Evolutionary conservation across 1,140 invertebrate genomes (phyloP), one percentile per base, ranked within the genome.

Genomic region (Dendrolimus punctatus): DNA sequence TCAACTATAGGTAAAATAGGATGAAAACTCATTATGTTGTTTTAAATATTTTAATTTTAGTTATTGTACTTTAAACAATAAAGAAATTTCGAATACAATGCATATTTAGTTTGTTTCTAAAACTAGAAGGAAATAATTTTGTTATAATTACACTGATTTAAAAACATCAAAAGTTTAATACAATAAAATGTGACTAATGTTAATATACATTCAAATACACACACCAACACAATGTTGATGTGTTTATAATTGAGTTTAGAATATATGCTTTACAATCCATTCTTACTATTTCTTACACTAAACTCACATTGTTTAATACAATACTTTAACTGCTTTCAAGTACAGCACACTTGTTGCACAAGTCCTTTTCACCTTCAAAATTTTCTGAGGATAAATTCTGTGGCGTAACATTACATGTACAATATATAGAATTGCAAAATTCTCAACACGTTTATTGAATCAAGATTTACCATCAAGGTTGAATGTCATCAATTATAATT

Each of bases 191-290:
- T 23, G 23, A 23, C 23, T 23, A 23, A 23, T 23, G 23, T 23
- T 23, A 49, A 59, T 55, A 55, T 64, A 62, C 53, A 6, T 58
- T 53, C 40, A 53, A 39, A 43, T 45, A 51, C 44, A 39, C 43
- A 44, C 50, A 51, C 39, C 50, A 45, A 39, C 36, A 38, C 40
- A 37, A 51, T 23, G 7, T 38, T 38, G 23, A 37, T 48, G 23
- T 48, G 7, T 52, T 46, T 60, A 40, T 69, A 50, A 62, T 60
- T 64, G 59, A 76, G 63, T 85, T 82, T 85, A 82, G 81, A 85
- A 85, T 82, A 81, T 75, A 76, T 82, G 79, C 80, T 82, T 80
- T 78, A 85, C 76, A 53, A 60, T 62, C 53, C 55, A 57, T 52
- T 55, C 62, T 67, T 69, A 68, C 23, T 23, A 23, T 23, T 23